Evolutionary conservation across 2,888 invertebrate genomes (phyloP), one percentile per base, ranked within the genome.

Genomic region (Parascotia fuliginaria): DNA sequence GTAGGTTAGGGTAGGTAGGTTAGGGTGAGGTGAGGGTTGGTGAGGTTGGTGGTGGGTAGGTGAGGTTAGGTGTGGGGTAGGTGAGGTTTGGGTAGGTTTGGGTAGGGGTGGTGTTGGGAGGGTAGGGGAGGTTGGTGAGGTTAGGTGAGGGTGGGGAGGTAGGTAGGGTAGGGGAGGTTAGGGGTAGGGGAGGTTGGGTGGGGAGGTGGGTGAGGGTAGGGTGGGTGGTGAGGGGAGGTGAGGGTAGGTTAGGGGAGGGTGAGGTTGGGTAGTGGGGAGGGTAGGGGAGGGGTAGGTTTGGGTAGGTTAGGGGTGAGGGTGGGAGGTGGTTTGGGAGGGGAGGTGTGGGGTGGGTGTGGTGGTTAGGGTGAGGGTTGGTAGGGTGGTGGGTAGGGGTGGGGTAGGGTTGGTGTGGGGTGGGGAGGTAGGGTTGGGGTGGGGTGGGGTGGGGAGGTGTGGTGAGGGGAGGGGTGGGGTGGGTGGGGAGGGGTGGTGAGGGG

Each of bases 361-460:
- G 47, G 44, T 52, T 48, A 41, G n/a, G 47, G 42, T 46, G 42
- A 50, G 45, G 48, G 38, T 49, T 42, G 45, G 55, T 51, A 51
- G 48, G 51, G 51, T 56, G n/a, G n/a, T 51, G 48, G 55, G 55
- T 56, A 47, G 44, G 47, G 55, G 51, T 55, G 48, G 55, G 55
- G 50, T 54, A 53, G 52, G 45, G 45, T 45, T 42, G 51, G 51
- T 46, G 52, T 52, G 31, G 32, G 49, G 49, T 49, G 42, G 43
- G 49, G 49, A 49, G 49, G 49, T 43, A 43, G 43, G 43, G 48
- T 43, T 50, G 40, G 50, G 50, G 43, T 50, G 44, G 50, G 50
- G 43, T 50, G 41, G 43, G 39, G 40, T 50, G 27, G 40, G 44
- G 36, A 33, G 32, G 51, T 27, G 3, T 7, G 27, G 27, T 27